A percentile compares a stretch with the other conserved stretches of the same genome.
Evolutionary conservation across 2,888 invertebrate genomes (phyloP).

Genomic region (Harpalus rubripes): DNA sequence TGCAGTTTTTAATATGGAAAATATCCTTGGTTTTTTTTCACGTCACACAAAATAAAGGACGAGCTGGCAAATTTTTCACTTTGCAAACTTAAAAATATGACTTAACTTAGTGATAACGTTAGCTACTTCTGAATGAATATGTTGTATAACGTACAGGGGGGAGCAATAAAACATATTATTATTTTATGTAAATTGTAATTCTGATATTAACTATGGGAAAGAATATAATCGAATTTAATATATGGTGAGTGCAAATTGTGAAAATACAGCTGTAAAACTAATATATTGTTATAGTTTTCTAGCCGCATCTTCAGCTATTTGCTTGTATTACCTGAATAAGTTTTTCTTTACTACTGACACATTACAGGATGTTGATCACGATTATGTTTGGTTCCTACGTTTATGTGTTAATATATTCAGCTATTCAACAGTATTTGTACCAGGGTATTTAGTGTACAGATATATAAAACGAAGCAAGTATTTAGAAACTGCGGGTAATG

Average conservation of each 20-base stretch:
- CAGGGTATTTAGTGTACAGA: conserved; percentile 90
- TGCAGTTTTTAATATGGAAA: background rate
- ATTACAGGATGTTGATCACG: conserved; percentile 77
- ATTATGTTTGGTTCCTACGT: conserved; percentile 87
- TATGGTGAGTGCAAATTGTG: conserved; percentile 68
- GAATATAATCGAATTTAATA: conserved; percentile 53
- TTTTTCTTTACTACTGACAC: conserved; percentile 73
- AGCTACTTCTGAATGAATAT: background rate
- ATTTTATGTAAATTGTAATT: background rate
- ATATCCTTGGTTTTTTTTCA: background rate
- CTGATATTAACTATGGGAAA: conserved; percentile 18
- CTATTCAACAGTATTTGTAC: conserved; percentile 92
- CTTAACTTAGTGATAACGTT: background rate
- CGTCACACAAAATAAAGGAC: background rate
- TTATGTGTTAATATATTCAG: conserved; percentile 90
- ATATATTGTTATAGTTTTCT: conserved; percentile 76
- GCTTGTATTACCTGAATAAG: conserved; percentile 77
- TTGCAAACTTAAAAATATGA: conserved; percentile 1
- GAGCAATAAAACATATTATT: background rate
- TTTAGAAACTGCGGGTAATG: conserved; percentile 80
- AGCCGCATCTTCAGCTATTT: conserved; percentile 76
- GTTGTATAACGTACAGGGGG: background rate
- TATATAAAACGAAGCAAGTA: conserved; percentile 89
- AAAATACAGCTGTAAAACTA: conserved; percentile 73
- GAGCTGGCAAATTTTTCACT: background rate